phyloP scores from a whole-genome alignment of 2,888 invertebrate species.

The Lissocephala sabroskyi region DNA sequence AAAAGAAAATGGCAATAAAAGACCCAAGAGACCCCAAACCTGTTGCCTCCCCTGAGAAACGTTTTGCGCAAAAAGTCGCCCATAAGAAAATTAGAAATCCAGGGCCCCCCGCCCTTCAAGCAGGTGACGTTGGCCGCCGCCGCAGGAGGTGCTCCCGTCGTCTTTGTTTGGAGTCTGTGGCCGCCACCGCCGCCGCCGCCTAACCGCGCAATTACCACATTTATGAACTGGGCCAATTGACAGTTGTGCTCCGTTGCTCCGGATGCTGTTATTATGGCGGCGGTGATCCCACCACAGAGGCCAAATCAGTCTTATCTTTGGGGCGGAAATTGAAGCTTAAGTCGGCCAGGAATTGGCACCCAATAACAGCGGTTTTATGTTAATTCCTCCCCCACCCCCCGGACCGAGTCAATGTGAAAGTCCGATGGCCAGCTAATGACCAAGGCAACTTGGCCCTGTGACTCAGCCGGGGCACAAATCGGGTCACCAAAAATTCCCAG shows the following conservation, averaged over 20 bases:
- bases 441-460: too few relatives aligned
- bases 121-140: too few relatives aligned
- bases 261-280: too few relatives aligned
- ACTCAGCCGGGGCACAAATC: background rate
- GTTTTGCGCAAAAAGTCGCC: background rate
- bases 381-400: too few relatives aligned
- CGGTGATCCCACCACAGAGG: background rate
- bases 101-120: constrained; percentile 9
- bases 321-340: background rate
- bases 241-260: constrained; percentile 16
- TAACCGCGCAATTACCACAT: constrained; percentile 58
- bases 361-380: too few relatives aligned
- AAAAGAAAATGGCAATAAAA: constrained; percentile 51
- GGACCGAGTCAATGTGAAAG: constrained; percentile 1
- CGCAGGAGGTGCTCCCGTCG: too few relatives aligned
- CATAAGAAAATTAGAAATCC: constrained; percentile 41
- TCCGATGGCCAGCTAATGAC: background rate
- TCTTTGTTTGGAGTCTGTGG: too few relatives aligned
- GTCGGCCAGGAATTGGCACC: too few relatives aligned
- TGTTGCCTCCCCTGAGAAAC: background rate
- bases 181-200: constrained; percentile 32
- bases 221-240: constrained; percentile 62
- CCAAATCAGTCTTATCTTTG: background rate
- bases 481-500: too few relatives aligned
- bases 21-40: constrained; percentile 10